phyloP scores from a whole-genome alignment of 2,113 vertebrate genomes.

The Corythornis vintsioides region DNA sequence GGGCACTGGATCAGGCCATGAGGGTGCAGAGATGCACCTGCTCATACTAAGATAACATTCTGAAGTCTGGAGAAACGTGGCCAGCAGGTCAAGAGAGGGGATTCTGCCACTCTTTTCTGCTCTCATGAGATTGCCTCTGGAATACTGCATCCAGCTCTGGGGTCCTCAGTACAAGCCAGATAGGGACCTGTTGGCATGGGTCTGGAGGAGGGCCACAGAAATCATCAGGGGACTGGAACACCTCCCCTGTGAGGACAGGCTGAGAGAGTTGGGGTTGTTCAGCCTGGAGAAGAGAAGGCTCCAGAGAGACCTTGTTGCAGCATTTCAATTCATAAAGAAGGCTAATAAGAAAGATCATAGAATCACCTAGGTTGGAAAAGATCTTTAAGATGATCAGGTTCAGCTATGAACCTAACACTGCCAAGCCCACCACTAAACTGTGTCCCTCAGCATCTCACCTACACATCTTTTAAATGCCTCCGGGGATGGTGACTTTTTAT shows the following conservation, averaged over 20 bases:
- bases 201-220: neutral
- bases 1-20: neutral
- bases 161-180: fast-evolving
- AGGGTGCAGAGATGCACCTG: neutral
- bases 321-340: neutral
- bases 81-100: neutral
- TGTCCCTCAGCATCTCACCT: too few relatives aligned
- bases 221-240: neutral
- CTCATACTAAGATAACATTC: neutral
- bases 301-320: fast-evolving
- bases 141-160: fast-evolving
- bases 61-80: neutral
- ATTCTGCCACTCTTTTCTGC: neutral
- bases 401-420: too few relatives aligned
- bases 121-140: neutral
- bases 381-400: neutral
- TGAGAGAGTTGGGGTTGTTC: neutral
- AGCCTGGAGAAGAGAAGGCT: neutral
- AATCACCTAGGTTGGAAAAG: neutral
- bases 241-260: fast-evolving
- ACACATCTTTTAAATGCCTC: neutral
- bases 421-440: too few relatives aligned
- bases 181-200: fast-evolving
- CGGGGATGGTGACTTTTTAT: neutral
- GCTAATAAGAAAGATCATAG: neutral